Percentiles rank a stretch among this genome's conserved stretches.
phyloP scores from a whole-genome alignment of 2,797 vertebrate genomes.

The Natrix natrix region DNA sequence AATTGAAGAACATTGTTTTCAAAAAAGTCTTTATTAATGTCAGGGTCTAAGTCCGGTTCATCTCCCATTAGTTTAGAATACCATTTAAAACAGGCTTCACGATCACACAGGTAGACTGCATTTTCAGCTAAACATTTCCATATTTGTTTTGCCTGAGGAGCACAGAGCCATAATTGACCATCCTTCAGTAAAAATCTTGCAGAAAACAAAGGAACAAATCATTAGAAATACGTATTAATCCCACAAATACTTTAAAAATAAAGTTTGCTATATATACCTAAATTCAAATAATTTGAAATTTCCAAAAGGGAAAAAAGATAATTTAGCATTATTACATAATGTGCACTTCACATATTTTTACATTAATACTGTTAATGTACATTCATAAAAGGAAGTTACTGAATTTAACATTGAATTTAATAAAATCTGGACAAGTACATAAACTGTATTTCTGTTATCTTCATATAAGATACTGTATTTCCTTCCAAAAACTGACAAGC shows the following conservation, averaged over 20 bases:
- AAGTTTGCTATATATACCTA: not conserved
- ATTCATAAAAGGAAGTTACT: not conserved
- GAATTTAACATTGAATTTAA: not conserved
- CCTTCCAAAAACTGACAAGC: not conserved
- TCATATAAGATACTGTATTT: not conserved
- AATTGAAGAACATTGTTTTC: slow-evolving; percentile 99
- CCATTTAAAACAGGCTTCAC: slow-evolving; percentile 99
- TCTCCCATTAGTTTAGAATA: slow-evolving; percentile 99
- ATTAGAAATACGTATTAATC: slow-evolving; percentile 31
- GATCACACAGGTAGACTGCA: slow-evolving; percentile 97
- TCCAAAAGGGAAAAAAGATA: not conserved
- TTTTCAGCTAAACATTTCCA: slow-evolving; percentile 99
- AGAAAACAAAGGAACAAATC: slow-evolving; percentile 67
- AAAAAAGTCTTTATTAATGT: slow-evolving; percentile 99
- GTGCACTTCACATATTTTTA: not conserved
- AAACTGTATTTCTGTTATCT: not conserved
- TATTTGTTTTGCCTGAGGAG: slow-evolving; percentile 99
- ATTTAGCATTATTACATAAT: not conserved
- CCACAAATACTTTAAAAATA: not conserved
- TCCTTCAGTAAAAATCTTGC: slow-evolving; percentile 96
- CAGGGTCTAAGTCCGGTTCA: slow-evolving; percentile 97
- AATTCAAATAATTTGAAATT: not conserved
- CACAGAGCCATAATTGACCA: slow-evolving; percentile 97
- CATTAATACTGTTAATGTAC: not conserved
- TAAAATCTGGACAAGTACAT: not conserved